phyloP scores from a whole-genome alignment of 2,797 vertebrate genomes.

The Phaenicophaeus curvirostris region DNA sequence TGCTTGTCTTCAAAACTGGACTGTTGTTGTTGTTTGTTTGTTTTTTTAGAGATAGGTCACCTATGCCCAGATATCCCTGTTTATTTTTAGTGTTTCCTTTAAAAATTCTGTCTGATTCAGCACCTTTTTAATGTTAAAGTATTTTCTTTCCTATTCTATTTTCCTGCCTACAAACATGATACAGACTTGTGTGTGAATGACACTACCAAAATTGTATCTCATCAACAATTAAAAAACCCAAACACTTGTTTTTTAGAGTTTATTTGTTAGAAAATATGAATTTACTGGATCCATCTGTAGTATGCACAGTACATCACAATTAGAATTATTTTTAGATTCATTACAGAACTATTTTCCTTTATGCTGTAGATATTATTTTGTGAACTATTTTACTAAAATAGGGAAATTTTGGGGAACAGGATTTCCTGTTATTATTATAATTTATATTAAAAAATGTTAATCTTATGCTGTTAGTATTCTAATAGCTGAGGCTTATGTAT shows the following conservation, averaged over 20 bases:
- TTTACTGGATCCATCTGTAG: neutral
- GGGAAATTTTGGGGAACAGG: neutral
- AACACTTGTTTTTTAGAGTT: neutral
- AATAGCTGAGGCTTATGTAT: neutral
- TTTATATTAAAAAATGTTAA: constrained; percentile 14
- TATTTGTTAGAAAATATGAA: neutral
- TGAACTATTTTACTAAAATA: neutral
- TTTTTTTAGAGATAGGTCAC: neutral
- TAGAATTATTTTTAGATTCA: neutral
- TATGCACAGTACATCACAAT: neutral
- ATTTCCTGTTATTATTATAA: neutral
- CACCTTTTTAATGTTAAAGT: neutral
- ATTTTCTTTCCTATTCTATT: neutral
- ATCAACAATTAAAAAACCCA: neutral
- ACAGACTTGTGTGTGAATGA: neutral
- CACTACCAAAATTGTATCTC: neutral
- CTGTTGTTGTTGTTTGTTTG: neutral
- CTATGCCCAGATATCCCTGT: neutral
- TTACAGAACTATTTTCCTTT: neutral
- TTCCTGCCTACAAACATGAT: neutral
- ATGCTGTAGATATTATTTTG: neutral
- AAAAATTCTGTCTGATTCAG: neutral
- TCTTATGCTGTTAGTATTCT: constrained; percentile 33
- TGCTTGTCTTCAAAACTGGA: neutral
- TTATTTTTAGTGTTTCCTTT: neutral